Percentiles rank a stretch among this genome's conserved stretches.
Evolutionary conservation across 2,113 vertebrate genomes (phyloP).

Genomic region (Romanogobio albipinnatus): DNA sequence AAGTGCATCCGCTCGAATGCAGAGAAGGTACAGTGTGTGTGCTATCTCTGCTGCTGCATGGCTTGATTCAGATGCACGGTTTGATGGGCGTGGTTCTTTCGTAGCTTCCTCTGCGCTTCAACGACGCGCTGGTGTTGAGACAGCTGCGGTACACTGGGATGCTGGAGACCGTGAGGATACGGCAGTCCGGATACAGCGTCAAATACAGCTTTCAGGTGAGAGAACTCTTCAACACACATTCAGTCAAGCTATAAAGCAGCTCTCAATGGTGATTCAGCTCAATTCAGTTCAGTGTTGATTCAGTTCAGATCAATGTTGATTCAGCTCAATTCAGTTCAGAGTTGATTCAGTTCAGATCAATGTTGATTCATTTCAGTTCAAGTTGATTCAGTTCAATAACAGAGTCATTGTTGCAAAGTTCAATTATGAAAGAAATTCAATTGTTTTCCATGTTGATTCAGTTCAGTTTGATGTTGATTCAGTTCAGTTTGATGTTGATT

Average conservation of each 20-base stretch:
- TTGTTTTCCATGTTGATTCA: too few species aligned
- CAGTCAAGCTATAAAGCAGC: too few species aligned
- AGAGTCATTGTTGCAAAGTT: too few species aligned
- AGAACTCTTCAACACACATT: neutral
- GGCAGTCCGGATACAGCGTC: constrained; percentile 95
- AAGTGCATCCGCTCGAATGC: constrained; percentile 98
- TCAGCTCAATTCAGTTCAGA: too few species aligned
- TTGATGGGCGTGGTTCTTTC: constrained; percentile 28
- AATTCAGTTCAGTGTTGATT: too few species aligned
- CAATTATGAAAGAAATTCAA: too few species aligned
- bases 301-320: too few species aligned
- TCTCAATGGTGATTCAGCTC: too few species aligned
- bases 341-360: neutral
- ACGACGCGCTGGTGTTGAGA: constrained; percentile 88
- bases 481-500: too few species aligned
- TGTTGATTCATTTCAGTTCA: too few species aligned
- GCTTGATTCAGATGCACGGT: rapidly evolving
- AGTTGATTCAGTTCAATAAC: too few species aligned
- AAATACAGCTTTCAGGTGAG: constrained; percentile 93
- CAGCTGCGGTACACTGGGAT: constrained; percentile 97
- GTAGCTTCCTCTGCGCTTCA: constrained; percentile 92
- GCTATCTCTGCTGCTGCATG: neutral
- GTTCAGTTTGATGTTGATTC: too few species aligned
- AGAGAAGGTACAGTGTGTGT: constrained; percentile 83
- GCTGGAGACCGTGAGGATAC: constrained; percentile 96